These are phyloP conservation scores for Notodromas monacha DNA, from an alignment of 2,888 invertebrate species.

Conservation along the genomic window DNA sequence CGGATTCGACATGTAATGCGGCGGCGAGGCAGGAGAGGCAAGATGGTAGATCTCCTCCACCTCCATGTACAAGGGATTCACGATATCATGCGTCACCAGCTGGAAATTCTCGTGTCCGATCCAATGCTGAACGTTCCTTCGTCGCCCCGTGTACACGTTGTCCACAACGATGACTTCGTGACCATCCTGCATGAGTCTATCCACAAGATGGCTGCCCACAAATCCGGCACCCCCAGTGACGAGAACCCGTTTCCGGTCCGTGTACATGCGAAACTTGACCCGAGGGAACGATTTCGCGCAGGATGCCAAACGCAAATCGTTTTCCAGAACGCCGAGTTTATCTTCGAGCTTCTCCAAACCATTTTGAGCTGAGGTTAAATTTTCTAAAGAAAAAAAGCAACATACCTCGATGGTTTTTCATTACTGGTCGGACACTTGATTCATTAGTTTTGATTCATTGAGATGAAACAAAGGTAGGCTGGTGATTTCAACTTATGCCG, in stretches of 20 bases:
- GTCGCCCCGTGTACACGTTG: conserved; percentile 90
- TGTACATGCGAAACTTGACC: conserved; percentile 66
- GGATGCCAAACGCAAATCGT: no score
- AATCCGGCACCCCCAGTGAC: conserved; percentile 90
- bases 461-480: no score
- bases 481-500: no score
- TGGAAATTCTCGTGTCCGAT: conserved; percentile 96
- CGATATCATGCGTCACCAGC: conserved; percentile 89
- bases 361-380: no score
- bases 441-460: no score
- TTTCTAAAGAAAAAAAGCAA: no score
- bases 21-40: conserved; percentile 93
- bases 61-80: conserved; percentile 85
- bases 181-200: conserved; percentile 69
- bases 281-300: no score
- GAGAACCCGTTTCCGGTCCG: conserved; percentile 61
- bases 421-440: no score
- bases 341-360: no score
- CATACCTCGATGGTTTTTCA: no score
- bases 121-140: conserved; percentile 94
- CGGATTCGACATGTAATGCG: conserved; percentile 98
- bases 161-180: conserved; percentile 87
- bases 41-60: conserved; percentile 74
- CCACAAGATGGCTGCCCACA: conserved; percentile 94
- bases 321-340: no score